Evolutionary conservation across 2,797 vertebrate species (phyloP), one percentile per base, ranked within the genome.

Genomic region (Catostomus latipinnis): DNA sequence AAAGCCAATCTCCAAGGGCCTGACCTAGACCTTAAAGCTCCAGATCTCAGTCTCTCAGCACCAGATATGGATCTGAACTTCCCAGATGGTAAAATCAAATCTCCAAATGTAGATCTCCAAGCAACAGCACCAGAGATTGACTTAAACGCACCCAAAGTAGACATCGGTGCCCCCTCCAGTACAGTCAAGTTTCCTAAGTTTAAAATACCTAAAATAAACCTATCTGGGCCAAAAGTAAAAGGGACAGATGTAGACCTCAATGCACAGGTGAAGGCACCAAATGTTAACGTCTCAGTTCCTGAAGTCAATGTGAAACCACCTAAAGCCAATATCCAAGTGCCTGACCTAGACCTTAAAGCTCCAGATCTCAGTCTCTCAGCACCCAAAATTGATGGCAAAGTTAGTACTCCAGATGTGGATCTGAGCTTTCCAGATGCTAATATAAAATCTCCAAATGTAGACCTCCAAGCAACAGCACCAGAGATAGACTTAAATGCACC

Each of bases 201-300:
- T 67, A 92, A 78, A 52, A 1, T 82, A 12, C 76, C 84, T 5
- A 86, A 85, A 78, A 66, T 82, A 18, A 72, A 83, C 66, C 0
- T 78, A 2, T 74, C 78, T 11, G 54, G 81, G 57, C 34, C 84
- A 10, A 94, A 93, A 80, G 18, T 89, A 1, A 91, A 91, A 88
- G 86, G 71, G 45, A 86, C 88, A 68, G 81, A 89, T 72, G 45
- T 80, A 6, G 81, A 83, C 56, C 6, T 88, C 13, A 71, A 86
- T 74, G 72, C 60, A 5, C n/a, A 90, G n/a, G 0, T 86, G 9
- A 80, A 70, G n/a, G 56, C 46, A 6, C 76, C 87, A 8, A 61
- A 76, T 52, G 12, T 82, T 48, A 58, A 79, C 52, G 34, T 68
- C 14, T 68, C 75, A 6, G 46, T 69, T 2, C 22, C 22, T 22